These are phyloP conservation scores for Poicephalus meyeri DNA, from an alignment of 2,113 vertebrate genomes.

Conservation along the genomic window DNA sequence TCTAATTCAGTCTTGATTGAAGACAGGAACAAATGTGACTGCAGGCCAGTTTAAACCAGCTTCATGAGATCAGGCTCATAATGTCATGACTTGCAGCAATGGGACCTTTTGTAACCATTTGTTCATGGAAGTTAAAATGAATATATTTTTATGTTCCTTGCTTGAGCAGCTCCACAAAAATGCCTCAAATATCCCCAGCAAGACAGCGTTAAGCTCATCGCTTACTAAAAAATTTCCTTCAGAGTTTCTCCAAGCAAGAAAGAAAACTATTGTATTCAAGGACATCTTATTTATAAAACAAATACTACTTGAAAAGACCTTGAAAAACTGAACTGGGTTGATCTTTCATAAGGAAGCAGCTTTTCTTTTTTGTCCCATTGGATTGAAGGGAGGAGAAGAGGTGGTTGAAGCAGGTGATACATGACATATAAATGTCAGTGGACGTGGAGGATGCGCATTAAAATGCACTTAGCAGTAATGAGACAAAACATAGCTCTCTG, in stretches of 20 bases:
- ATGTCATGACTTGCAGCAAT: neutral
- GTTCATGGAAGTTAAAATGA: neutral
- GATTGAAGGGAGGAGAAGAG: neutral
- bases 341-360: neutral
- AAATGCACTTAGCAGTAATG: neutral
- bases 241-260: neutral
- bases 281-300: neutral
- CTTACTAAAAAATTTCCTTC: neutral
- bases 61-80: neutral
- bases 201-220: neutral
- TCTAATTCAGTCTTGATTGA: neutral
- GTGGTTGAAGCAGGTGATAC: neutral
- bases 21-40: neutral
- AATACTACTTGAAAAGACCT: neutral
- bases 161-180: neutral
- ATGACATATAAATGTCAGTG: accelerated
- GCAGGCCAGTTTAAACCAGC: neutral
- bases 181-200: neutral
- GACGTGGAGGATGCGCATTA: neutral
- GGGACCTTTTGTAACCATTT: slow-evolving; percentile 29
- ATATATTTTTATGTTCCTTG: neutral
- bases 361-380: neutral
- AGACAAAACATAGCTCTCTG: neutral
- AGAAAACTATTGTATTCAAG: neutral
- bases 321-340: neutral